A percentile compares a stretch with the other conserved stretches of the same genome.
Conservation (phyloP, 2,113 vertebrate species). For the Zapus hudsonius region DNA sequence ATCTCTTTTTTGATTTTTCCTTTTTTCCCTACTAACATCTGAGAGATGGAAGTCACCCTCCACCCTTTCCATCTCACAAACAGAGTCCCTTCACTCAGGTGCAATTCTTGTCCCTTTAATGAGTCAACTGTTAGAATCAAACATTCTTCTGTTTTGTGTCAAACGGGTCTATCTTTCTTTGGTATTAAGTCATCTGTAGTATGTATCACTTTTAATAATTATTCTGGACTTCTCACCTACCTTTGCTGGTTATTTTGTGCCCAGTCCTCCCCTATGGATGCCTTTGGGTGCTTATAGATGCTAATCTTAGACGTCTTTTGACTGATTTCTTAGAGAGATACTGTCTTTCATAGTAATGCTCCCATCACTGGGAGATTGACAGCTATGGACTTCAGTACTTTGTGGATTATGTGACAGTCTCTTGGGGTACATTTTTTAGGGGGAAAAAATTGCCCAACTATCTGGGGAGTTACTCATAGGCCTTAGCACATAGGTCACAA, state of each 20-base stretch:
- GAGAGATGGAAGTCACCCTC: neutral
- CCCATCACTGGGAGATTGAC: neutral
- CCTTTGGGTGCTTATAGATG: neutral
- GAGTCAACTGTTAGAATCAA: slow-evolving; percentile 12
- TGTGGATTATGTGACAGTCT: neutral
- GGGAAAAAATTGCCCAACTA: neutral
- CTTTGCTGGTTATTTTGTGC: neutral
- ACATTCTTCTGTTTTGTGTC: slow-evolving; percentile 9
- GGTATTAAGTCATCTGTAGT: neutral
- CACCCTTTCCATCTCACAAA: neutral
- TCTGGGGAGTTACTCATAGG: neutral
- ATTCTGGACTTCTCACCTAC: neutral
- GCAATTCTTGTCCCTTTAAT: neutral
- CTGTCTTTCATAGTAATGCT: neutral
- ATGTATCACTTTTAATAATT: neutral
- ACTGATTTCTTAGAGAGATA: neutral
- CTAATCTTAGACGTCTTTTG: neutral
- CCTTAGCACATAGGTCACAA: neutral
- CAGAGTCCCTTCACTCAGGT: neutral
- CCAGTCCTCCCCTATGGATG: neutral
- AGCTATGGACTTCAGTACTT: neutral
- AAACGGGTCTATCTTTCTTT: neutral
- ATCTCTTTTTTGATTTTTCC: neutral
- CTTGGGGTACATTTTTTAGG: neutral
- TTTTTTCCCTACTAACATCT: neutral